Conservation (phyloP, 2,113 vertebrate species). For the Prinia subflava region DNA sequence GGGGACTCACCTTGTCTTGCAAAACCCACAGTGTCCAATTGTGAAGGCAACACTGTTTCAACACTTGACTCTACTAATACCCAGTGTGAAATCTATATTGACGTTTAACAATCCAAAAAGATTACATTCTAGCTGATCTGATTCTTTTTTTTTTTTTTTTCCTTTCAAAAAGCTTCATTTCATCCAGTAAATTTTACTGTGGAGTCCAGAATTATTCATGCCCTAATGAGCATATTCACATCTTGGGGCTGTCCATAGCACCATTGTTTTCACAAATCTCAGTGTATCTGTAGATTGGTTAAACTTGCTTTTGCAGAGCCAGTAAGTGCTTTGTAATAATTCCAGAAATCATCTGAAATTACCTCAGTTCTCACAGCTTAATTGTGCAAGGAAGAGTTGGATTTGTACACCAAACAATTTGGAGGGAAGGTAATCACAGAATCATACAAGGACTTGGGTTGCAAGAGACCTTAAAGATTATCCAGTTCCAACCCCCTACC, state of each 20-base stretch:
- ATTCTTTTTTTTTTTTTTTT: background rate
- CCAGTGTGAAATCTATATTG: background rate
- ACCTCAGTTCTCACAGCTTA: background rate
- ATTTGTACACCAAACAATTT: background rate
- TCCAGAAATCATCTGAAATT: background rate
- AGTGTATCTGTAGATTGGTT: background rate
- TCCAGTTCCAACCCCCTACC: background rate
- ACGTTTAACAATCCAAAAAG: background rate
- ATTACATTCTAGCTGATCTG: background rate
- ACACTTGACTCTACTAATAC: background rate
- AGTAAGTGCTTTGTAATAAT: background rate
- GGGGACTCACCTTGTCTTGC: background rate
- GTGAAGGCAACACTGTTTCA: fast-evolving
- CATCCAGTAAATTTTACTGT: background rate
- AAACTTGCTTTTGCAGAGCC: background rate
- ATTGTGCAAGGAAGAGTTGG: background rate
- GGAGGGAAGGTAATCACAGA: background rate
- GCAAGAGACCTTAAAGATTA: background rate
- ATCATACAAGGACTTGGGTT: background rate
- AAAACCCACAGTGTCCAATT: background rate
- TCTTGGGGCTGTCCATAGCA: background rate
- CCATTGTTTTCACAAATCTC: background rate
- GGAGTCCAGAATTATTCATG: background rate
- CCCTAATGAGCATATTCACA: background rate
- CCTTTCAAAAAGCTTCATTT: background rate